Conservation (phyloP, 64 coral and sea anemone genomes). For the Acropora tenuis region DNA sequence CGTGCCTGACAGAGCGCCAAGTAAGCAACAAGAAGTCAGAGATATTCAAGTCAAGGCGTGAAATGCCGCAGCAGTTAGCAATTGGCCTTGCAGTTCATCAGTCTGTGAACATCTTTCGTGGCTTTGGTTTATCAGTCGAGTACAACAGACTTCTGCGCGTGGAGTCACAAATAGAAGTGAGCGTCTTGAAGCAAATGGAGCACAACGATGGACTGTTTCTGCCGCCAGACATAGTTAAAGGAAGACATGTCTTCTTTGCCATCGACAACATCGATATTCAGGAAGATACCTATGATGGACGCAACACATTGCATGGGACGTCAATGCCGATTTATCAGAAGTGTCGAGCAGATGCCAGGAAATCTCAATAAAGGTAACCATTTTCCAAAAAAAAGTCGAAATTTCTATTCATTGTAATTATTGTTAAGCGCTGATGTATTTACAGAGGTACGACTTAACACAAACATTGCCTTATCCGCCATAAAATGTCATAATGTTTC, state of each 20-base stretch:
- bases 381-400: not conserved
- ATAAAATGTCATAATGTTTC: not conserved
- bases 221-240: conserved; percentile 55
- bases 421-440: not conserved
- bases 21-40: conserved; percentile 69
- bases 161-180: conserved; percentile 56
- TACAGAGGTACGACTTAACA: not conserved
- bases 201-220: conserved; percentile 54
- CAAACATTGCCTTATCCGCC: not conserved
- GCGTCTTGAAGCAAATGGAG: conserved; percentile 2
- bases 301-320: conserved; percentile 39
- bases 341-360: not conserved
- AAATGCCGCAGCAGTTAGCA: conserved; percentile 64
- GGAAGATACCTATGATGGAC: conserved; percentile 59
- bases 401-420: conserved; percentile 8
- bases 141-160: conserved; percentile 60
- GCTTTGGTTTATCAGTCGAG: conserved; percentile 67
- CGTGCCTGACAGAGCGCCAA: conserved; percentile 56
- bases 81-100: conserved; percentile 68
- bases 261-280: conserved; percentile 71
- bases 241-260: conserved; percentile 63
- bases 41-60: conserved; percentile 33
- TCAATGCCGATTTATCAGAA: conserved; percentile 64
- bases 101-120: conserved; percentile 51
- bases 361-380: conserved; percentile 1